Percentiles rank a stretch among this genome's conserved stretches.
Evolutionary conservation across 2,797 vertebrate genomes (phyloP).

Genomic region (Cyprinella venusta): DNA sequence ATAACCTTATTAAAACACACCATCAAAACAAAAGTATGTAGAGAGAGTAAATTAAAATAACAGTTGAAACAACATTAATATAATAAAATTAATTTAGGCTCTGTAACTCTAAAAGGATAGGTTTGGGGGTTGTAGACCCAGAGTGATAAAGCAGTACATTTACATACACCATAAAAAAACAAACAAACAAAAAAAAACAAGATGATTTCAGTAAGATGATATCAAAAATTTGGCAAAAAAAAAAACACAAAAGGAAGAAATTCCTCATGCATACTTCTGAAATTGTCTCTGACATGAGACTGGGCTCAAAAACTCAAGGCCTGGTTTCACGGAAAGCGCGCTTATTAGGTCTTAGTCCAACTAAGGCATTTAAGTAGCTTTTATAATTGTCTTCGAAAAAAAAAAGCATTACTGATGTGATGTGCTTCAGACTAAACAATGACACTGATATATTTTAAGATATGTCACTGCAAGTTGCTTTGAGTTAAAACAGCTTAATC

Average conservation of each 20-base stretch:
- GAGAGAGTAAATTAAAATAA: background rate
- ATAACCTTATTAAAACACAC: background rate
- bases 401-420: too few species aligned
- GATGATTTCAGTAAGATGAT: background rate
- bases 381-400: too few species aligned
- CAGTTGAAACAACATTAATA: background rate
- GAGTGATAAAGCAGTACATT: background rate
- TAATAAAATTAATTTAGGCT: constrained; percentile 5
- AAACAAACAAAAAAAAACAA: background rate
- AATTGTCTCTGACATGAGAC: background rate
- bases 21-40: background rate
- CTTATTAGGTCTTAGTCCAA: too few species aligned
- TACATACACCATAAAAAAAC: background rate
- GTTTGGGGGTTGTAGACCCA: background rate
- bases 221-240: background rate
- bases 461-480: too few species aligned
- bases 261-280: constrained; percentile 6
- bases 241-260: background rate
- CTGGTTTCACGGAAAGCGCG: too few species aligned
- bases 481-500: too few species aligned
- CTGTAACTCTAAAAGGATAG: background rate
- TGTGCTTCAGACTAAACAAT: too few species aligned
- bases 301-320: background rate
- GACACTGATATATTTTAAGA: too few species aligned
- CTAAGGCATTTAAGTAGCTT: too few species aligned